Percentiles rank a stretch among this genome's conserved stretches.
Conservation (phyloP, 2,113 vertebrate genomes). For the Amblyopsis rosae region DNA sequence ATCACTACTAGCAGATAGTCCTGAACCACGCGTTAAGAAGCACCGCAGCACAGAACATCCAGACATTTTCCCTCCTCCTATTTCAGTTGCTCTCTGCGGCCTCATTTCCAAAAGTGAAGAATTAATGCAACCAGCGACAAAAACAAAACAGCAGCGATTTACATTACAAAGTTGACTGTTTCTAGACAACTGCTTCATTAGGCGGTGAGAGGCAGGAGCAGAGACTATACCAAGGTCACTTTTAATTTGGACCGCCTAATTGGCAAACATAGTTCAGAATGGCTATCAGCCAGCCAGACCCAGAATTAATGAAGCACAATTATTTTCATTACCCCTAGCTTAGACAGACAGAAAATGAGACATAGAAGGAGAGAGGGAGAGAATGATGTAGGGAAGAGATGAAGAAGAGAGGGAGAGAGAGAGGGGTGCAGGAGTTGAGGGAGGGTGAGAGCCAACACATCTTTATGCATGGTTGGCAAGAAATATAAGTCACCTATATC, state of each 20-base stretch:
- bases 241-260: conserved; percentile 99
- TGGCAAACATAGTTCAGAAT: conserved; percentile 98
- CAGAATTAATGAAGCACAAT: conserved; percentile 97
- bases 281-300: conserved; percentile 94
- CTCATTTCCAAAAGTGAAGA: conserved; percentile 48
- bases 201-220: conserved; percentile 83
- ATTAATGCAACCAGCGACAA: conserved; percentile 58
- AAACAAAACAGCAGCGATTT: conserved; percentile 73
- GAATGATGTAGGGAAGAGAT: conserved; percentile 50
- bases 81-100: conserved; percentile 24
- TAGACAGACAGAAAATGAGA: conserved; percentile 87
- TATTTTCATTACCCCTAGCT: conserved; percentile 95
- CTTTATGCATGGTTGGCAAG: conserved; percentile 76
- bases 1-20: too few species aligned
- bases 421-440: conserved; percentile 63
- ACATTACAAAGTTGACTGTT: conserved; percentile 86
- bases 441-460: conserved; percentile 56
- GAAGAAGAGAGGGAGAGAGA: conserved; percentile 6
- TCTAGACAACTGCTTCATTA: conserved; percentile 91
- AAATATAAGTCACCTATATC: conserved; percentile 79
- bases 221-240: conserved; percentile 95
- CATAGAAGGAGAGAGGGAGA: conserved; percentile 49
- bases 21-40: too few species aligned
- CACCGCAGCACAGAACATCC: conserved; percentile 18
- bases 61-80: conserved; percentile 7